Conservation (phyloP, 2,113 vertebrate genomes). For the Phyllostomus hastatus region DNA sequence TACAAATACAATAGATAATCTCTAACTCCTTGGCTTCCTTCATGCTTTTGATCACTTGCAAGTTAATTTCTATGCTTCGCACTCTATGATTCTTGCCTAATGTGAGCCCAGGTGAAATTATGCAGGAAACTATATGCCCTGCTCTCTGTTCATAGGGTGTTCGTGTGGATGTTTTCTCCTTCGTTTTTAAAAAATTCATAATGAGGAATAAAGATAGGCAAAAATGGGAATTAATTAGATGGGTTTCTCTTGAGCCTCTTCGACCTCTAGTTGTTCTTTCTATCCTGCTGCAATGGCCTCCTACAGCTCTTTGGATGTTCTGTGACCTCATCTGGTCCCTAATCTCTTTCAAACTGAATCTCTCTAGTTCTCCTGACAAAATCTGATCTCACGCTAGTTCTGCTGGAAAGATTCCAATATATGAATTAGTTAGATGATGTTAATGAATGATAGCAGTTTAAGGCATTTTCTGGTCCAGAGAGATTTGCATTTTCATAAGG, state of each 20-base stretch:
- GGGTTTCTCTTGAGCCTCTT: background rate
- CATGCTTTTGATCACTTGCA: background rate
- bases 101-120: background rate
- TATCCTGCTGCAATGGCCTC: background rate
- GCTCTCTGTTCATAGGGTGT: background rate
- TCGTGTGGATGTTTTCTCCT: background rate
- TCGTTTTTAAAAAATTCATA: background rate
- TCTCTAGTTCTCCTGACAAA: constrained; percentile 19
- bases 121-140: background rate
- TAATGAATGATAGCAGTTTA: constrained; percentile 48
- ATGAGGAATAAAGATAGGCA: background rate
- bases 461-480: constrained; percentile 17
- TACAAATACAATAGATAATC: background rate
- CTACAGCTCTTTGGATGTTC: background rate
- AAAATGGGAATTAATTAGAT: background rate
- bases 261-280: background rate
- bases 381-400: constrained; percentile 1
- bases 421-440: constrained; percentile 42
- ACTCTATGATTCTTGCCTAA: background rate
- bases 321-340: background rate
- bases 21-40: background rate
- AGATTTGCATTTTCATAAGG: constrained; percentile 61
- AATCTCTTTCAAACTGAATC: background rate
- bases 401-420: constrained; percentile 4
- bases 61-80: background rate